A percentile compares a stretch with the other conserved stretches of the same genome.
phyloP scores from a whole-genome alignment of 2,797 vertebrate species.

The Gallinago nigripennis region DNA sequence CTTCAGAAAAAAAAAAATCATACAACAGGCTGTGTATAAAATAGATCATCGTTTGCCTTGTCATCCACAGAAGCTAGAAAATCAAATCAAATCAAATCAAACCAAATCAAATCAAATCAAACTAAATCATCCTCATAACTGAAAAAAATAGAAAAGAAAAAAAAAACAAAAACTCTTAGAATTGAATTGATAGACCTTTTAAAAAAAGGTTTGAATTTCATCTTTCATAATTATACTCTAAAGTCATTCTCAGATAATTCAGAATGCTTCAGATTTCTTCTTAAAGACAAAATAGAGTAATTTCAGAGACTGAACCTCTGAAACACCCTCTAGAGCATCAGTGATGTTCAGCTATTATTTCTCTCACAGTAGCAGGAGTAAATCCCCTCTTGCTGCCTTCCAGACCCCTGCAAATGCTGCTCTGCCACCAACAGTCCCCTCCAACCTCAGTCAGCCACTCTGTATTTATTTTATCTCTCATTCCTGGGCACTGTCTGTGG shows the following conservation, averaged over 20 bases:
- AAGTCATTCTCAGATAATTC: not conserved
- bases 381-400: not conserved
- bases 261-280: not conserved
- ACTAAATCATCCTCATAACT: not conserved
- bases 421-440: not conserved
- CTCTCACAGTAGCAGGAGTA: not conserved
- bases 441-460: slow-evolving; percentile 5
- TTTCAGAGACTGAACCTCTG: not conserved
- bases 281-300: not conserved
- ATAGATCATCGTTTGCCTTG: not conserved
- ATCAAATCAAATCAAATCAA: not conserved
- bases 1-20: not conserved
- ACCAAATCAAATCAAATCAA: not conserved
- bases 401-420: not conserved
- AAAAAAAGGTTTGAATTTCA: not conserved
- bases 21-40: not conserved
- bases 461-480: slow-evolving; percentile 59
- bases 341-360: not conserved
- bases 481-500: not conserved
- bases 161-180: not conserved
- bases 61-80: not conserved
- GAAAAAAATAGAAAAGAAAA: not conserved
- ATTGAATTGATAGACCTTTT: not conserved
- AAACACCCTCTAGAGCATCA: not conserved
- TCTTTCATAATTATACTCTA: not conserved